Evolutionary conservation across 2,888 invertebrate genomes (phyloP).

Genomic region (Scaptomyza flava): DNA sequence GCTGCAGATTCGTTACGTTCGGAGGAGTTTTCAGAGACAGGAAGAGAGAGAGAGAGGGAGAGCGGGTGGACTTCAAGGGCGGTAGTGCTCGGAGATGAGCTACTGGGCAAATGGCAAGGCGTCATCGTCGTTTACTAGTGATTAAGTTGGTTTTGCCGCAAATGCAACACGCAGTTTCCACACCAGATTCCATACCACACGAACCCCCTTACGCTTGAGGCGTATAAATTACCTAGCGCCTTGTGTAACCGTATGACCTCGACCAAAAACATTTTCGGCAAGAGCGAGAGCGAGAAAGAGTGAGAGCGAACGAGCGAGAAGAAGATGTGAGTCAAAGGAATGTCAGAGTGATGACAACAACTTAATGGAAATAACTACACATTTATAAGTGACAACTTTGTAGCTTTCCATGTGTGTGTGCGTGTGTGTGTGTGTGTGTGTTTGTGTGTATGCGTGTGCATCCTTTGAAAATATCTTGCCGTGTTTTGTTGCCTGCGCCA

Average conservation of each 20-base stretch:
- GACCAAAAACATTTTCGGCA: slow-evolving; percentile 50
- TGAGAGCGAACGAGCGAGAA: not conserved
- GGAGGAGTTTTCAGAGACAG: not conserved
- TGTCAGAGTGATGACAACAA: slow-evolving; percentile 78
- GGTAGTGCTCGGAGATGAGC: not conserved
- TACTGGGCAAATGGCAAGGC: slow-evolving; percentile 14
- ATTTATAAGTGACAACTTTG: slow-evolving; percentile 78
- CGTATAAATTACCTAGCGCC: slow-evolving; percentile 63
- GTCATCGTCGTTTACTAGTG: slow-evolving; percentile 68
- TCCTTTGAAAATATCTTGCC: slow-evolving; percentile 24
- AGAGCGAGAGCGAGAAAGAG: slow-evolving; percentile 17
- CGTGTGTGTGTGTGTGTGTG: slow-evolving; percentile 21
- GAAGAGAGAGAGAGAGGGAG: not conserved
- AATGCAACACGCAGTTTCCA: slow-evolving; percentile 17
- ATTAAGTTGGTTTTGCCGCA: slow-evolving; percentile 69
- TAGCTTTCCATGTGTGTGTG: slow-evolving; percentile 23
- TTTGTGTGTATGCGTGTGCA: slow-evolving; percentile 15
- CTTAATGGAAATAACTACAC: slow-evolving; percentile 78
- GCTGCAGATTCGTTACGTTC: slow-evolving; percentile 64
- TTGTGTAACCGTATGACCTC: slow-evolving; percentile 48
- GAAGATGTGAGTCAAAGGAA: slow-evolving; percentile 71
- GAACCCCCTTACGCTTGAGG: slow-evolving; percentile 21
- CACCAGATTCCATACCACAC: not conserved
- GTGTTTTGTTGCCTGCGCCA: slow-evolving; percentile 42
- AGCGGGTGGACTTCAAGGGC: not conserved